Base-by-base conservation (phyloP, 2,797 vertebrate species). In the Acanthopagrus latus region DNA sequence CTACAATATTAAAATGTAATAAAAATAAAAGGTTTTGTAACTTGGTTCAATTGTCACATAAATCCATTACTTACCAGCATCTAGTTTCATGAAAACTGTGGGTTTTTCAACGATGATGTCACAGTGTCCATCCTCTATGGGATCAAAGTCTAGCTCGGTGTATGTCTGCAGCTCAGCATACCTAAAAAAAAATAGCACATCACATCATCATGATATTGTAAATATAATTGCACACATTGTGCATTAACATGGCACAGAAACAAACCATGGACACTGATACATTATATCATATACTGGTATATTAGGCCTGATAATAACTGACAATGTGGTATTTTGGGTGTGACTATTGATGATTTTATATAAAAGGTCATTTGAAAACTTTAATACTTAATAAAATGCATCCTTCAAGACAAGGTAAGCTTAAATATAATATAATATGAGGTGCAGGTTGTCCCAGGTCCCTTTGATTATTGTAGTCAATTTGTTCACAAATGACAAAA, bases 51-150 rank as follows among this genome's bases (percentile, higher is more conserved):
- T 2, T 16, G 16, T 58, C 29, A 41, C 2, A 0, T 41, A 29
- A 65, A 48, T 71, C 0, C 20, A 10, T 38, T 72, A 50, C 80
- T 91, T 91, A 99, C 98, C 98, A 93, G 98, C 98, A 92, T 99
- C 98, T 68, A 99, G 91, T 87, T 99, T 99, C 97, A 99, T 97
- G 88, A 99, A 97, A 77, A 99, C 95, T 0, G 97, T 97, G 43
- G 97, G 97, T 71, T 96, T 97, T 73, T 98, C 96, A 43, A 99
- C 84, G 50, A 97, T 79, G 27, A 97, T 0, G 14, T 99, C 97
- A 95, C 98, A 99, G n/a, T 95, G 91, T 16, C 84, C 93, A 54
- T 96, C 95, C 33, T 96, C 95, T 21, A 95, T 44, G 7, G 97
- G 96, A 76, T 94, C 92, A 91, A 96, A 97, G 76, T 94, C 88